These are phyloP conservation scores for Rhyacophila brunnea DNA, from an alignment of 1,140 invertebrate genomes.

Conservation along the genomic window DNA sequence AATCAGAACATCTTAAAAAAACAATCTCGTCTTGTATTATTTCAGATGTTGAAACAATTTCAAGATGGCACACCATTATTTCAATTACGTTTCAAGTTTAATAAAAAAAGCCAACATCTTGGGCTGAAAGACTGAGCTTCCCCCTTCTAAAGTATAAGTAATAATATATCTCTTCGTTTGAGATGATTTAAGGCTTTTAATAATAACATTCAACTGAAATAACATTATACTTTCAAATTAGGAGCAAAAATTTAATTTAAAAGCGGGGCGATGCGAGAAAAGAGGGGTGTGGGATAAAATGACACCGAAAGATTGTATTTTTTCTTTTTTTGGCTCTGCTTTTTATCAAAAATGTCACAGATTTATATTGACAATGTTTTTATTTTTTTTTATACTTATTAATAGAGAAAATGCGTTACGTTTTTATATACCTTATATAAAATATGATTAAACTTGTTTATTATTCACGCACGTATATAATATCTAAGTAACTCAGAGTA, in stretches of 20 bases:
- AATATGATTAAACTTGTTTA: too few relatives aligned
- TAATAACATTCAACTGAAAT: constrained; percentile 57
- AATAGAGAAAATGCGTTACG: too few relatives aligned
- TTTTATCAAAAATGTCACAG: too few relatives aligned
- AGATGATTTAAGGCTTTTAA: constrained; percentile 60
- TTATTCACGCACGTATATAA: too few relatives aligned
- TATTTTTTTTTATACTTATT: too few relatives aligned
- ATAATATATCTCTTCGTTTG: constrained; percentile 36
- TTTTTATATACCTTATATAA: too few relatives aligned
- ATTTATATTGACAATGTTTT: too few relatives aligned
- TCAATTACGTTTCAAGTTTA: constrained; percentile 9
- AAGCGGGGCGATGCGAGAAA: constrained; percentile 45
- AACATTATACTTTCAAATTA: constrained; percentile 61
- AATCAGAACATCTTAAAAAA: not conserved
- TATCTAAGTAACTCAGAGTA: too few relatives aligned
- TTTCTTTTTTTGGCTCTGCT: too few relatives aligned
- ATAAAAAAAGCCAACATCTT: constrained; percentile 22
- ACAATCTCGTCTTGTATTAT: constrained; percentile 14
- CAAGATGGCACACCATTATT: constrained; percentile 17
- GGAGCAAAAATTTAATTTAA: constrained; percentile 60
- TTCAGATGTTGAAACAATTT: constrained; percentile 31
- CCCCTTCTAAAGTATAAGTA: constrained; percentile 18
- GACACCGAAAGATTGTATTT: not conserved
- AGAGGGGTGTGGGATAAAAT: constrained; percentile 23
- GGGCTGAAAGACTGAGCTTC: constrained; percentile 4